Conservation (phyloP, 2,113 vertebrate genomes). For the Heteronetta atricapilla region DNA sequence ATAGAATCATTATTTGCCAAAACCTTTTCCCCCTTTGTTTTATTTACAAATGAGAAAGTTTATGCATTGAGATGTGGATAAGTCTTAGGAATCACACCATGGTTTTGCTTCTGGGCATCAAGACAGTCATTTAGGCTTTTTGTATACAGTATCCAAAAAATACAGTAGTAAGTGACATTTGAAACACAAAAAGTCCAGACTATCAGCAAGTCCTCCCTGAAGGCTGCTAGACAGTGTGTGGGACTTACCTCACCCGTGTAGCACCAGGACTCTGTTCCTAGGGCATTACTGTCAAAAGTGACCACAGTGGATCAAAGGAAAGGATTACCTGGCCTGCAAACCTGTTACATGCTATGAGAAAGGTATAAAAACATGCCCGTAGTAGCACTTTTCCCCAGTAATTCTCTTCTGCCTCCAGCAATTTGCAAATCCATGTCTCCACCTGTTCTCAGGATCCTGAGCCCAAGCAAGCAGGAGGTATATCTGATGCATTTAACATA, state of each 20-base stretch:
- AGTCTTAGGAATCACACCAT: background rate
- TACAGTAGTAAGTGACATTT: background rate
- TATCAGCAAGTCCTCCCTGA: accelerated
- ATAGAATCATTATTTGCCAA: background rate
- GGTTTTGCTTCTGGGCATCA: background rate
- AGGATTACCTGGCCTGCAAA: background rate
- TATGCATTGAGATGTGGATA: background rate
- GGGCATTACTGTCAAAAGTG: background rate
- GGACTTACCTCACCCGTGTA: accelerated
- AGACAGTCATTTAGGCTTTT: background rate
- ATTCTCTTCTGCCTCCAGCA: background rate
- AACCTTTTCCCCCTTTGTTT: background rate
- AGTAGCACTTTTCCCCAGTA: background rate
- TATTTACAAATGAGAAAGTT: background rate
- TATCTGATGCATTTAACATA: background rate
- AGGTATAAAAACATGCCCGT: background rate
- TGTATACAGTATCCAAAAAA: background rate
- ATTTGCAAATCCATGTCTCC: background rate
- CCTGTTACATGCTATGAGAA: background rate
- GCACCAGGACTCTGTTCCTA: background rate
- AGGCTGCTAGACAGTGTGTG: background rate
- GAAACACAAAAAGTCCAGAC: background rate
- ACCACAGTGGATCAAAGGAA: background rate
- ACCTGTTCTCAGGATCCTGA: background rate
- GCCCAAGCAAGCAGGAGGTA: background rate